A percentile compares a stretch with the other conserved stretches of the same genome.
Evolutionary conservation across 2,797 vertebrate genomes (phyloP).

Genomic region (Chaunax sp.): DNA sequence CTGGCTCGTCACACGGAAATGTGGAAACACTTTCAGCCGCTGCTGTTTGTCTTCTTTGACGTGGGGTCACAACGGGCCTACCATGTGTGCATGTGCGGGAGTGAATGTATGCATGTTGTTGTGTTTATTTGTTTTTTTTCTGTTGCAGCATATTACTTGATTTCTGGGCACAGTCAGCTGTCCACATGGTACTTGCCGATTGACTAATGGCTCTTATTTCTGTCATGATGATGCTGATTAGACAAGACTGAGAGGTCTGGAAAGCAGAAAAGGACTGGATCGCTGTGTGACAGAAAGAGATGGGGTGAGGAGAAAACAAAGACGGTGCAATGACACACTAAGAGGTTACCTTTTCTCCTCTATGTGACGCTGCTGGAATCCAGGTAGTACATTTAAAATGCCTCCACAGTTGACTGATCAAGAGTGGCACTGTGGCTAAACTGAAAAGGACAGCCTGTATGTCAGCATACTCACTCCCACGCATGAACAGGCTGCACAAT

Average conservation of each 20-base stretch:
- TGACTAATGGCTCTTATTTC: slow-evolving; percentile 74
- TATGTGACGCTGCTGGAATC: slow-evolving; percentile 47
- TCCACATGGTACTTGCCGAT: slow-evolving; percentile 72
- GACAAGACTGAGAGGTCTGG: slow-evolving; percentile 63
- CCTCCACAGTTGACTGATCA: slow-evolving; percentile 64
- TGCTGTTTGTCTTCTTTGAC: slow-evolving; percentile 80
- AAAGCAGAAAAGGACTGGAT: slow-evolving; percentile 35
- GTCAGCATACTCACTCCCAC: slow-evolving; percentile 38
- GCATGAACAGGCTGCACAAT: slow-evolving; percentile 53
- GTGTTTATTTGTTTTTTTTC: slow-evolving; percentile 54
- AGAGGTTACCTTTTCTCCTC: slow-evolving; percentile 63
- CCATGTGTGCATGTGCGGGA: slow-evolving; percentile 54
- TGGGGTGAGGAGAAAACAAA: slow-evolving; percentile 47
- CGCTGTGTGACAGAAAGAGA: slow-evolving; percentile 46
- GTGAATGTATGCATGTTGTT: slow-evolving; percentile 37
- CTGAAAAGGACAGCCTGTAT: slow-evolving; percentile 58
- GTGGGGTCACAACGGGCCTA: slow-evolving; percentile 66
- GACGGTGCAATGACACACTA: slow-evolving; percentile 38
- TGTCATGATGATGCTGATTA: slow-evolving; percentile 65
- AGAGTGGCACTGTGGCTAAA: slow-evolving; percentile 69
- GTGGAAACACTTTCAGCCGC: slow-evolving; percentile 50
- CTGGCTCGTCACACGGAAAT: slow-evolving; percentile 69
- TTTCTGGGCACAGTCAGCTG: slow-evolving; percentile 73
- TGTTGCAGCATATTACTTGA: slow-evolving; percentile 76
- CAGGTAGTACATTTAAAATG: slow-evolving; percentile 67